Percentiles rank a stretch among this genome's conserved stretches.
Conservation (phyloP, 2,113 vertebrate species). For the Cyanoliseus patagonus region DNA sequence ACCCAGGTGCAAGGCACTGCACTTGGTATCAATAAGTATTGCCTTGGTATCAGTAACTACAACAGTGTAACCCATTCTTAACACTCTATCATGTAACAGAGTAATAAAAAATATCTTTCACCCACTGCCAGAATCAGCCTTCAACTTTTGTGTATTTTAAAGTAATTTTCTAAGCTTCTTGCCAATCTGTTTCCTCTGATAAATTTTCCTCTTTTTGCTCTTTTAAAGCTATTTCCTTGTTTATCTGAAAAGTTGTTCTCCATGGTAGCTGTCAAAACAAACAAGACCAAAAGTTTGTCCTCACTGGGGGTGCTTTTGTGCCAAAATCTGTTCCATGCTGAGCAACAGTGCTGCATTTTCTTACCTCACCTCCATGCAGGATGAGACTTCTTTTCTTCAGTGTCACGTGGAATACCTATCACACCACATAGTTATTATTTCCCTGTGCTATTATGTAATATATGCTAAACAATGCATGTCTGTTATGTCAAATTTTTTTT, state of each 20-base stretch:
- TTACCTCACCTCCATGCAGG: neutral
- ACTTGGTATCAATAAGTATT: neutral
- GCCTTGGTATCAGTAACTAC: neutral
- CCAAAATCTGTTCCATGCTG: neutral
- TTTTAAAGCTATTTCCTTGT: neutral
- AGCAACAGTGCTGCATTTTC: neutral
- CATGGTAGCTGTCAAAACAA: neutral
- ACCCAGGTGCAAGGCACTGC: neutral
- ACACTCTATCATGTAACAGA: neutral
- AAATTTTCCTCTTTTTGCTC: neutral
- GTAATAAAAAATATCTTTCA: neutral
- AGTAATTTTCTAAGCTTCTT: neutral
- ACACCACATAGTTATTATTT: neutral
- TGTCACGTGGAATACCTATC: neutral
- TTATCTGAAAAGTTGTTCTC: neutral
- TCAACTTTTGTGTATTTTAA: neutral
- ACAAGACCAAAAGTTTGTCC: neutral
- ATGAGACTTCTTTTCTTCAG: neutral
- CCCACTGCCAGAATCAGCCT: neutral
- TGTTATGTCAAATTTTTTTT: neutral
- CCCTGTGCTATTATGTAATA: neutral
- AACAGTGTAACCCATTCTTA: neutral
- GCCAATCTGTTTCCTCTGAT: neutral
- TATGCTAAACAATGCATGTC: neutral
- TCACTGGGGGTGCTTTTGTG: neutral